Base-by-base conservation (phyloP, 2,888 invertebrate genomes). In the Drosophila pullipes region DNA sequence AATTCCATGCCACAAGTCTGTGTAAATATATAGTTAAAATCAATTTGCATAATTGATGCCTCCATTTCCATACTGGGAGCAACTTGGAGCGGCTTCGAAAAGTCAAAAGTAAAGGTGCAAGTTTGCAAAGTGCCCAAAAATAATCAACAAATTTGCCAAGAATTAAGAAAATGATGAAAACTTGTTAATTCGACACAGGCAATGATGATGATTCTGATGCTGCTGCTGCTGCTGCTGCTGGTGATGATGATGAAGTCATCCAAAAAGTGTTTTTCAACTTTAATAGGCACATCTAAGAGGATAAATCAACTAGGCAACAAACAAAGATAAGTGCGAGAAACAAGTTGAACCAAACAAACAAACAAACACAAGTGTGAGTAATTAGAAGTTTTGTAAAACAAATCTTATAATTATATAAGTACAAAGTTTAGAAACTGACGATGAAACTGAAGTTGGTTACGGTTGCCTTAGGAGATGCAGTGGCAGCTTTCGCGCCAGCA, bases 401-500 rank as follows among this genome's bases (percentile, higher is more conserved):
- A 68, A 68, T 69, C 68, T 68, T 67, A 67, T 41, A 57, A 41
- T 49, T 69, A 68, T 35, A 35, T 57, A 76, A 69, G 59, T 76
- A 60, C 44, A 52, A 69, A 63, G 69, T 52, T 59, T 11, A 16
- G 2, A 25, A 47, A 22, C 16, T 47, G 47, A 47, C 9, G 47
- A 47, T 58, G 22, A 7, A 30, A n/a, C 10, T 31, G 31, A 3
- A n/a, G 2, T 11, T 4, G 55, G 22, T 16, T 22, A 4, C 16
- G 22, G 33, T 44, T 69, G 16, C 4, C 31, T 70, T 82, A 92
- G 37, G 92, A 91, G 75, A 92, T 90, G 67, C 93, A 93, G 71
- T 91, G 92, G 68, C 93, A 93, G 44, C 81, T 91, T 33, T 90
- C 88, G 58, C 78, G 85, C 61, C 93, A 90, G 64, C 93, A 93